Conservation (phyloP, 2,888 invertebrate species). For the Drosophila trichaetosa region DNA sequence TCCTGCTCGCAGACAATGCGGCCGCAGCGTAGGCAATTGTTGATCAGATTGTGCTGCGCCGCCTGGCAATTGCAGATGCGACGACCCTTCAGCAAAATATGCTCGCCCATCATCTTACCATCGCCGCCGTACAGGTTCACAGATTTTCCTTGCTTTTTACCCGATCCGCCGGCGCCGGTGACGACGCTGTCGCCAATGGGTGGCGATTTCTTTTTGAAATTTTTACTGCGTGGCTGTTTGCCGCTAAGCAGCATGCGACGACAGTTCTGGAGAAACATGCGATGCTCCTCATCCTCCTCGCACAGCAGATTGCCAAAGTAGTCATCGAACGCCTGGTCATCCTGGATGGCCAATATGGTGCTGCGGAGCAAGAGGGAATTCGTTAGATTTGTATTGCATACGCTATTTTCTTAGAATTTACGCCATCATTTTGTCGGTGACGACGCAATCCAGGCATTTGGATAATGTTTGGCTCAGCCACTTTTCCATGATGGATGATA, state of each 20-base stretch:
- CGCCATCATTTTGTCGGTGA: constrained; percentile 90
- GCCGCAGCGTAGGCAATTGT: constrained; percentile 97
- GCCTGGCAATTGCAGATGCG: constrained; percentile 97
- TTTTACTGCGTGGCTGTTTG: constrained; percentile 56
- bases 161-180: constrained; percentile 64
- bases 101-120: constrained; percentile 87
- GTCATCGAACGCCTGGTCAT: constrained; percentile 90
- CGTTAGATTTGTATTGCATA: not conserved
- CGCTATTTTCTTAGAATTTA: constrained; percentile 81
- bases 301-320: constrained; percentile 92
- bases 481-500: constrained; percentile 86
- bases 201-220: constrained; percentile 32
- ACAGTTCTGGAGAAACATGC: constrained; percentile 88
- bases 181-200: not conserved
- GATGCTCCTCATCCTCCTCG: constrained; percentile 88
- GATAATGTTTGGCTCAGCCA: constrained; percentile 89
- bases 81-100: constrained; percentile 89
- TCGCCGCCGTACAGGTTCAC: constrained; percentile 91
- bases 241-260: constrained; percentile 86
- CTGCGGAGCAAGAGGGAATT: constrained; percentile 84
- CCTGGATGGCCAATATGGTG: constrained; percentile 90
- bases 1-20: constrained; percentile 97
- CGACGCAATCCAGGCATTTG: constrained; percentile 88
- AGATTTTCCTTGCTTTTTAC: constrained; percentile 89
- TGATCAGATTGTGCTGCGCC: constrained; percentile 93